Conservation (phyloP, 2,113 vertebrate species). For the Tragelaphus buxtoni region DNA sequence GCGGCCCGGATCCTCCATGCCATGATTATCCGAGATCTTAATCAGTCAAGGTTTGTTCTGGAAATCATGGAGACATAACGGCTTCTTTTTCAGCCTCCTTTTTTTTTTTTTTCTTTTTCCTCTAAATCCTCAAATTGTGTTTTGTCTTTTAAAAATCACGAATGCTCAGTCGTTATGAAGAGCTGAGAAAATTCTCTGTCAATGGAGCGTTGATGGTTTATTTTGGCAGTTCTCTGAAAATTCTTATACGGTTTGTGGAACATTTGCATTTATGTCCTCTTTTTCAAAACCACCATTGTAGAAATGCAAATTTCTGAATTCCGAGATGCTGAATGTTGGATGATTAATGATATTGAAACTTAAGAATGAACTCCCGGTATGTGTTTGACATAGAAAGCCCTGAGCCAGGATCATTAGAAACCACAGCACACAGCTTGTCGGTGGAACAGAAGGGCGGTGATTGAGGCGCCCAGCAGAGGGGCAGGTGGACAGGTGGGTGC, state of each 20-base stretch:
- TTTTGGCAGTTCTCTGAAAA: conserved; percentile 74
- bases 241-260: conserved; percentile 62
- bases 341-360: conserved; percentile 80
- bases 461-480: not conserved
- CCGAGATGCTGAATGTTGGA: conserved; percentile 73
- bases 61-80: conserved; percentile 50
- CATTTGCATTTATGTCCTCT: conserved; percentile 72
- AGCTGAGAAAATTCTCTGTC: conserved; percentile 70
- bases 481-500: conserved; percentile 44
- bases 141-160: conserved; percentile 63
- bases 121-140: conserved; percentile 54
- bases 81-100: conserved; percentile 57
- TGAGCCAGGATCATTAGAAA: conserved; percentile 29
- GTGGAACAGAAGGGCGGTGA: not conserved
- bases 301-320: conserved; percentile 78
- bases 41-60: too few relatives aligned
- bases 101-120: not conserved
- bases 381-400: conserved; percentile 49
- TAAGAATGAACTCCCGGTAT: conserved; percentile 67
- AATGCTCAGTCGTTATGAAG: conserved; percentile 12
- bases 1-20: too few relatives aligned
- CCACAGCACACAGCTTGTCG: not conserved
- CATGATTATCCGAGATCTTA: too few relatives aligned
- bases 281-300: conserved; percentile 59
- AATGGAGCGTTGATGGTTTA: conserved; percentile 74